Conservation (phyloP, 2,888 invertebrate species). For the Aleiodes alternator region DNA sequence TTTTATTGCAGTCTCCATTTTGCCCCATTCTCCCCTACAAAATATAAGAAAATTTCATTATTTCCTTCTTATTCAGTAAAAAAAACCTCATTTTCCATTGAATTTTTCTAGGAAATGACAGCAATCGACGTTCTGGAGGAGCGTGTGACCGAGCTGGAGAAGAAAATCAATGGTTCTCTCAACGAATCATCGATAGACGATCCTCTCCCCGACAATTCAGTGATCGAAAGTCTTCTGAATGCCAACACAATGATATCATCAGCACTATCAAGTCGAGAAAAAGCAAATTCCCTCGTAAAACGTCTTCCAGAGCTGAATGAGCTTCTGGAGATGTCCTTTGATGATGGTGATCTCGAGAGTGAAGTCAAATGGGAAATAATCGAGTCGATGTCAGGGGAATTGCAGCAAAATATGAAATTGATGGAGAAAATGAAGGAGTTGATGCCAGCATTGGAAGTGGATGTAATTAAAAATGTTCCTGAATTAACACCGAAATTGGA, state of each 20-base stretch:
- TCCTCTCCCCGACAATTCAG: conserved; percentile 66
- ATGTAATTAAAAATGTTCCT: conserved; percentile 73
- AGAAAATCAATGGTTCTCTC: conserved; percentile 72
- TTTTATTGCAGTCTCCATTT: too few relatives aligned
- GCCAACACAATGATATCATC: conserved; percentile 77
- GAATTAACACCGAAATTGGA: conserved; percentile 75
- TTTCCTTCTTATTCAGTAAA: too few relatives aligned
- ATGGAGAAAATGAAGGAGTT: conserved; percentile 74
- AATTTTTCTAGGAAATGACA: conserved; percentile 9
- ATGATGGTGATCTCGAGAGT: conserved; percentile 73
- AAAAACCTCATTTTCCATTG: too few relatives aligned
- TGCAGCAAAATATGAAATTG: conserved; percentile 72
- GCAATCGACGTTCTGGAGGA: conserved; percentile 74
- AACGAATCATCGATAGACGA: conserved; percentile 63
- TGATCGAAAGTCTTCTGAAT: conserved; percentile 75
- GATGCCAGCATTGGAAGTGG: conserved; percentile 73
- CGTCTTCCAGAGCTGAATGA: conserved; percentile 76
- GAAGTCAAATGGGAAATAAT: conserved; percentile 76
- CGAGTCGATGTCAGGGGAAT: conserved; percentile 74
- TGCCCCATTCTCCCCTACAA: too few relatives aligned
- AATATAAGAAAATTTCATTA: too few relatives aligned
- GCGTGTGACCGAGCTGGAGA: conserved; percentile 76
- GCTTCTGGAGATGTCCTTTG: conserved; percentile 75
- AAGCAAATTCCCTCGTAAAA: conserved; percentile 74
- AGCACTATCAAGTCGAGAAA: conserved; percentile 77